Evolutionary conservation across 1,140 invertebrate species (phyloP), one percentile per base, ranked within the genome.

Genomic region (Apis mellifera): DNA sequence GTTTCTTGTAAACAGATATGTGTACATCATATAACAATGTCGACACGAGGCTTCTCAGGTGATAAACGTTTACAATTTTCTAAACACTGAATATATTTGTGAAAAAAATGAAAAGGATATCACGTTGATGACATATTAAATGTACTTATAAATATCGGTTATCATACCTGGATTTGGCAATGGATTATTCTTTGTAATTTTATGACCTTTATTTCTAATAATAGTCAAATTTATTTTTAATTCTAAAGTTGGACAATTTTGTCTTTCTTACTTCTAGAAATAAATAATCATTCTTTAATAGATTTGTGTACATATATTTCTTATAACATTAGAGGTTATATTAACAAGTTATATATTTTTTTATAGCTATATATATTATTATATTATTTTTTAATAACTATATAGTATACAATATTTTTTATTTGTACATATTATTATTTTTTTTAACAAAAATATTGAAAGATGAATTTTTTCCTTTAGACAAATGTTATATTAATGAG

Each of bases 1-100:
- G 9, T 19, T 26, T 19, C 15, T 5, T 17, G 17, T 1, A n/a
- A 54, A 54, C 12, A 52, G 17, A 5, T 26, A 54, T 23, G 23
- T 52, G 15, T 23, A 7, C 21, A 21, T 4, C 19, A 11, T 8
- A 54, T 26, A 71, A 42, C 9, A 3, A 62, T 72, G 57, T 64
- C 69, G 15, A 32, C 26, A 17, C 42, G 55, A 19, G 77, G 66
- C 57, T 66, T 23, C 59, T 70, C 64, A 55, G 54, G 79, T 82
- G 64, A 75, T 23, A 21, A 55, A 42, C 15, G 57, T 52, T 42
- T 26, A 9, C n/a, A 15, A 12, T 57, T 55, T 15, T 32, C 3
- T 13, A 23, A 55, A 26, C 5, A 8, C 4, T 21, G 32, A 42
- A n/a, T 21, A 0, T 13, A 23, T 42, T 62, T 23, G n/a, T 62